Conservation (phyloP, 2,797 vertebrate genomes). For the Sebastes umbrosus region DNA sequence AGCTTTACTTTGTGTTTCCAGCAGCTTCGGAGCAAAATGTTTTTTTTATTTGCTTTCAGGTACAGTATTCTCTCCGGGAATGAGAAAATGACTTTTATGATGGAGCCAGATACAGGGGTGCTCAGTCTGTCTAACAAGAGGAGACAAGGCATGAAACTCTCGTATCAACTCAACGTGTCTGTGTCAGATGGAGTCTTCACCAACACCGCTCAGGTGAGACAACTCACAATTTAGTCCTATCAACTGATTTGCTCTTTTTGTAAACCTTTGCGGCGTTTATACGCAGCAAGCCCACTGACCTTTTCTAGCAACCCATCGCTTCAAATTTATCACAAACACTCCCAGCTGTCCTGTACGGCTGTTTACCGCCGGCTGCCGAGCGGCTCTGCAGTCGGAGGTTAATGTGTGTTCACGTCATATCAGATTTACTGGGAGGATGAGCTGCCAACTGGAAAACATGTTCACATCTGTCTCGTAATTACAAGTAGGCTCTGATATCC, state of each 20-base stretch:
- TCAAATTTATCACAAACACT: constrained; percentile 44
- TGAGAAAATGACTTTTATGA: constrained; percentile 91
- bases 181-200: constrained; percentile 98
- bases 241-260: constrained; percentile 41
- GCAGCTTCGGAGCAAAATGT: not conserved
- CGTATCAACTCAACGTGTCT: constrained; percentile 90
- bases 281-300: not conserved
- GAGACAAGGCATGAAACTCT: constrained; percentile 83
- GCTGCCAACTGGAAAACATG: constrained; percentile 47
- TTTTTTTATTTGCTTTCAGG: constrained; percentile 57
- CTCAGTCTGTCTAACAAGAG: constrained; percentile 89
- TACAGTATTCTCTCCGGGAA: constrained; percentile 95
- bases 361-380: constrained; percentile 11
- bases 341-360: constrained; percentile 24
- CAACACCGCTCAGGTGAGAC: constrained; percentile 86
- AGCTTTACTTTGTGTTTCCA: not conserved
- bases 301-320: constrained; percentile 14
- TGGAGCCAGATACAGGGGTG: constrained; percentile 88
- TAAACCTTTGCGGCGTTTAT: constrained; percentile 13
- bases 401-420: constrained; percentile 53
- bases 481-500: constrained; percentile 16
- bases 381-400: constrained; percentile 48
- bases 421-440: constrained; percentile 49
- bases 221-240: constrained; percentile 28
- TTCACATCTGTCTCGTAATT: constrained; percentile 59